Percentiles rank a stretch among this genome's conserved stretches.
Evolutionary conservation across 2,888 invertebrate species (phyloP).

Genomic region (Lysandra bellargus): DNA sequence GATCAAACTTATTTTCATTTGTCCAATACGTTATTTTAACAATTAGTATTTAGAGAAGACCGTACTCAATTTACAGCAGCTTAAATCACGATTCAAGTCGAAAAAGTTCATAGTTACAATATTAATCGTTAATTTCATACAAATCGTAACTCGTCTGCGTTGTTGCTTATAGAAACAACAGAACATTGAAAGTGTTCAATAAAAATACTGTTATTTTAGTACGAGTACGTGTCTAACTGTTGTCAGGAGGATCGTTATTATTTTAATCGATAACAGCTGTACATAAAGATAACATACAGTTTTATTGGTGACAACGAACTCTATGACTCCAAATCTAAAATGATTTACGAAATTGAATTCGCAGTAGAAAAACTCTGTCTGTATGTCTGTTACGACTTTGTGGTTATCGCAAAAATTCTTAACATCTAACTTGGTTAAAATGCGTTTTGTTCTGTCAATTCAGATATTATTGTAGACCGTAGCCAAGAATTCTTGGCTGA

Average conservation of each 20-base stretch:
- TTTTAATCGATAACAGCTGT: slow-evolving; percentile 9
- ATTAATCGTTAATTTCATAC: not conserved
- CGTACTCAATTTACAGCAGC: too few species aligned
- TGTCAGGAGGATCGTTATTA: not conserved
- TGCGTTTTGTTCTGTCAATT: too few species aligned
- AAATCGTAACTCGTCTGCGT: not conserved
- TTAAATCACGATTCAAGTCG: too few species aligned
- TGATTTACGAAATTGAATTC: too few species aligned
- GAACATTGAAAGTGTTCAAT: not conserved
- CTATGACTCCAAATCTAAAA: not conserved
- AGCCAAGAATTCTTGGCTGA: not conserved
- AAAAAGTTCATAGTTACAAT: too few species aligned
- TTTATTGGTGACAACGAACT: not conserved
- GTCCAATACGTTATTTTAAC: too few species aligned
- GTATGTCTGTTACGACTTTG: too few species aligned
- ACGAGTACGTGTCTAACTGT: not conserved
- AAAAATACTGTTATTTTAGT: not conserved
- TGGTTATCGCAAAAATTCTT: too few species aligned
- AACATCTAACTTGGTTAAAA: too few species aligned
- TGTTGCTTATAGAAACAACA: not conserved
- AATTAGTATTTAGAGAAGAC: too few species aligned
- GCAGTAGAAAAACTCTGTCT: not conserved
- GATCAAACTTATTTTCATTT: too few species aligned
- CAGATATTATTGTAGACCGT: not conserved
- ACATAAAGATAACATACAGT: not conserved